Conservation (phyloP, 2,888 invertebrate species). For the Geophilus truncorum region DNA sequence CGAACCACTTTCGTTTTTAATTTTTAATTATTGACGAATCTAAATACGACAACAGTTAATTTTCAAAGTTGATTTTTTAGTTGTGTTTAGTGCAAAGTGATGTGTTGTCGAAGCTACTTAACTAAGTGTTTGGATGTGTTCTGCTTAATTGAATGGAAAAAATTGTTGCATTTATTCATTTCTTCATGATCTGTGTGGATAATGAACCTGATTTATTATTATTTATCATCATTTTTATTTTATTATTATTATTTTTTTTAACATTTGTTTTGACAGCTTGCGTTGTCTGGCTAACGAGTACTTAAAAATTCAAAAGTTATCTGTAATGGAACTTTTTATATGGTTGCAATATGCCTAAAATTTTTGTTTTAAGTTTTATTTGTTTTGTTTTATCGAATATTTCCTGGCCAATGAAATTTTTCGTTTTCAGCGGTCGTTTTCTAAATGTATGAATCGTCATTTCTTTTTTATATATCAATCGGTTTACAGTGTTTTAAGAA, state of each 20-base stretch:
- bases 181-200: not conserved
- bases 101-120: not conserved
- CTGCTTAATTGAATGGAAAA: not conserved
- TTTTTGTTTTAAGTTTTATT: not conserved
- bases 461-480: not conserved
- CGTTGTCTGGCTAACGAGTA: not conserved
- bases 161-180: not conserved
- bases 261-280: not conserved
- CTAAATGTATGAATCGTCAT: not conserved
- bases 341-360: not conserved
- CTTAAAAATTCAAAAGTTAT: not conserved
- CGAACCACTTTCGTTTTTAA: not conserved
- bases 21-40: not conserved
- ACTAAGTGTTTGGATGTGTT: not conserved
- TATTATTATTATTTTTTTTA: not conserved
- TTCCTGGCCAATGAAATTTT: not conserved
- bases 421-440: not conserved
- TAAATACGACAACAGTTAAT: no score
- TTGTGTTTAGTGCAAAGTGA: not conserved
- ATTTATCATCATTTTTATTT: not conserved
- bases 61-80: not conserved
- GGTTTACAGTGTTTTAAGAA: not conserved
- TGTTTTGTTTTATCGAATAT: no score
- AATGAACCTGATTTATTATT: not conserved
- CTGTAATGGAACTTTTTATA: not conserved